Conservation (phyloP, 1,140 invertebrate species). For the Dinothrombium tinctorium region DNA sequence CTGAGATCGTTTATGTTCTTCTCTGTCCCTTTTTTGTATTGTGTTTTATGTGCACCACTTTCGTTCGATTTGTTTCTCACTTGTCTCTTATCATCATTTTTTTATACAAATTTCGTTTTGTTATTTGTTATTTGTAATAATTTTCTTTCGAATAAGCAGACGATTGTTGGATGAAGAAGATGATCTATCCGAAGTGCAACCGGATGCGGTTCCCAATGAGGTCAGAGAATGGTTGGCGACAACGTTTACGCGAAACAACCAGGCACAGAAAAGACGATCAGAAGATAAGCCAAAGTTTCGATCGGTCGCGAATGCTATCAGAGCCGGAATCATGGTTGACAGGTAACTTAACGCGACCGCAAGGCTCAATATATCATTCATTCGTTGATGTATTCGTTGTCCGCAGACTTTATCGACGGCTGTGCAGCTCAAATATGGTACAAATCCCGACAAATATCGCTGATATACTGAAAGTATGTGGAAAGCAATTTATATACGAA, state of each 20-base stretch:
- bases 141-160: not conserved
- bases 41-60: too few species aligned
- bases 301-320: conserved; percentile 87
- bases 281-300: conserved; percentile 42
- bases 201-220: conserved; percentile 77
- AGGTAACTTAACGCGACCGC: conserved; percentile 31
- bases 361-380: not conserved
- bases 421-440: conserved; percentile 52
- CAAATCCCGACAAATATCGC: conserved; percentile 72
- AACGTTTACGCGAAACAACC: conserved; percentile 79
- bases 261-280: conserved; percentile 33
- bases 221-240: conserved; percentile 89
- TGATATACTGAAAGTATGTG: conserved; percentile 55
- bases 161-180: conserved; percentile 35
- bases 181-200: conserved; percentile 79
- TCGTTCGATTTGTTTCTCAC: too few species aligned
- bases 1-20: too few species aligned
- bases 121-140: not conserved
- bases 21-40: too few species aligned
- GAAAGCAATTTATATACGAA: not conserved
- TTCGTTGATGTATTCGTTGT: not conserved
- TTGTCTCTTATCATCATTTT: too few species aligned
- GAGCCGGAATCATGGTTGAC: conserved; percentile 91
- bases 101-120: not conserved
- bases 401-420: conserved; percentile 52